Conservation (phyloP, 2,113 vertebrate genomes). For the Phyllostomus hastatus region DNA sequence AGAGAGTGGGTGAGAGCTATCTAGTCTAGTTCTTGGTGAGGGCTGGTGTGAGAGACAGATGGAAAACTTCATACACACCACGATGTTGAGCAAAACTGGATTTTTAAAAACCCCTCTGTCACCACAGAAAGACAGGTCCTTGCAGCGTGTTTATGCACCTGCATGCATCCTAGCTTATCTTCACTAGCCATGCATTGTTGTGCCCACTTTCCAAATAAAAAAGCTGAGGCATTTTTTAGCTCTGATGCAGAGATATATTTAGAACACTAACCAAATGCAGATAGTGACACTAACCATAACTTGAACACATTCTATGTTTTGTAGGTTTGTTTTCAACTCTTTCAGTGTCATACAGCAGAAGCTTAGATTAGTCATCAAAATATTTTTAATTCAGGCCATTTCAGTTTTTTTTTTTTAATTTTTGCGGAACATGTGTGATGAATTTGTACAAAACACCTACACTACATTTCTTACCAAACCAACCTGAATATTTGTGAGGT, state of each 20-base stretch:
- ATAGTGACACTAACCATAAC: not conserved
- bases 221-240: not conserved
- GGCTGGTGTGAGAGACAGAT: not conserved
- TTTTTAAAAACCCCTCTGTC: not conserved
- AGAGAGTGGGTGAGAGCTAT: not conserved
- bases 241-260: not conserved
- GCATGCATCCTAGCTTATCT: not conserved
- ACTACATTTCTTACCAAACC: not conserved
- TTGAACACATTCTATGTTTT: not conserved
- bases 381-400: conserved; percentile 39
- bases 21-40: not conserved
- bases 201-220: conserved; percentile 4
- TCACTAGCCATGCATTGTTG: not conserved
- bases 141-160: not conserved
- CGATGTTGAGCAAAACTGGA: not conserved
- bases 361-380: conserved; percentile 36
- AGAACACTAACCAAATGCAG: not conserved
- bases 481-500: not conserved
- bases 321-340: conserved; percentile 39
- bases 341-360: not conserved
- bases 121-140: not conserved
- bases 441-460: conserved; percentile 39
- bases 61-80: not conserved
- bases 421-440: not conserved
- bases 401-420: conserved; percentile 20